Evolutionary conservation across 2,888 invertebrate species (phyloP).

Genomic region (Ichneumoninae sp.): DNA sequence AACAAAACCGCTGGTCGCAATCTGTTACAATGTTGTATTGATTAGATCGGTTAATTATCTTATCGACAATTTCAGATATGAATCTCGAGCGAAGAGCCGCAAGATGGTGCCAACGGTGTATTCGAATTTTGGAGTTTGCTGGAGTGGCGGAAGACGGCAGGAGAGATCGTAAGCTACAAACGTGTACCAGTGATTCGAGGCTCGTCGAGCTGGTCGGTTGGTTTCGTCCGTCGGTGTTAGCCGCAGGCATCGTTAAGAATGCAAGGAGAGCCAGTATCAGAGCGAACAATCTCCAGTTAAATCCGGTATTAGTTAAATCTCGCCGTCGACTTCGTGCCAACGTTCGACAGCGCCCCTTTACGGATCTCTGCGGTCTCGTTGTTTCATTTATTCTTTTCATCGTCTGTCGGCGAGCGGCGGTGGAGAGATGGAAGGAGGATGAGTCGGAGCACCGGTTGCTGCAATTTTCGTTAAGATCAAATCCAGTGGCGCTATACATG

Average conservation of each 20-base stretch:
- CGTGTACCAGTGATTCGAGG: constrained; percentile 57
- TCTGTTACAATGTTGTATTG: background rate
- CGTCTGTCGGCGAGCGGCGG: background rate
- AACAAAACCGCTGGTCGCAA: background rate
- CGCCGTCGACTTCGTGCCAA: background rate
- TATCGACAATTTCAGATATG: background rate
- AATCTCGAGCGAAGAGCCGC: background rate
- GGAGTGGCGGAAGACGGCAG: constrained; percentile 1
- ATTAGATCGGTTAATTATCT: background rate
- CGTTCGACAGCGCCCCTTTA: background rate
- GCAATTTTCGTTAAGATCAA: constrained; percentile 54
- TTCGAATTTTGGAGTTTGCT: constrained; percentile 38
- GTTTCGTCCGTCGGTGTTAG: background rate
- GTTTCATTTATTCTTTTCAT: background rate
- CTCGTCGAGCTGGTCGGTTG: constrained; percentile 46
- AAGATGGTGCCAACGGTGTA: background rate
- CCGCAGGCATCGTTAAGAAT: background rate
- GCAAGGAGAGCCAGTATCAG: constrained; percentile 22
- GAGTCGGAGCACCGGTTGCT: constrained; percentile 58
- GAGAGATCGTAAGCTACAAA: constrained; percentile 11
- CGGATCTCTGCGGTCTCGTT: background rate
- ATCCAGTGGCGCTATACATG: constrained; percentile 43
- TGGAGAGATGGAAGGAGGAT: constrained; percentile 5
- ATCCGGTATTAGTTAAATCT: background rate
- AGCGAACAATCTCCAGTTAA: constrained; percentile 14